Conservation (phyloP, 2,888 invertebrate species). For the Cryptus armator region DNA sequence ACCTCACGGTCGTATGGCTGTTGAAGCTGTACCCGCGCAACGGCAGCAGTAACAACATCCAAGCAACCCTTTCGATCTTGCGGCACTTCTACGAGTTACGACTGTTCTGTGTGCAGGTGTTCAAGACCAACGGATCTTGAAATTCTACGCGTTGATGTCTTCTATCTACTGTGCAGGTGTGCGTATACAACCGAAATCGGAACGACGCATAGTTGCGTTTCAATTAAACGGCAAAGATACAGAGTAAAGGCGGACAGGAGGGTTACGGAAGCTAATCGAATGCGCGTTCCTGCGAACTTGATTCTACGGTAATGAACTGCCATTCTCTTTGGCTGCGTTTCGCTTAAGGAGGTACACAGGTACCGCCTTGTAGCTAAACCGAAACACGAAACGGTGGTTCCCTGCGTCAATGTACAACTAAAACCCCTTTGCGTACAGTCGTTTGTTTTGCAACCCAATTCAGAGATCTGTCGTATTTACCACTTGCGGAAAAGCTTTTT, state of each 20-base stretch:
- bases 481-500: not conserved
- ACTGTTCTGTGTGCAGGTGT: not conserved
- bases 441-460: not conserved
- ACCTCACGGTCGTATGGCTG: conserved; percentile 33
- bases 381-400: not conserved
- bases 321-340: conserved; percentile 9
- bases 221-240: conserved; percentile 12
- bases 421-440: not conserved
- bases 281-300: conserved; percentile 2
- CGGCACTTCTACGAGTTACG: conserved; percentile 15
- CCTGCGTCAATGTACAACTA: not conserved
- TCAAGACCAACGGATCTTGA: not conserved
- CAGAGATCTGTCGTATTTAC: not conserved
- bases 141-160: not conserved
- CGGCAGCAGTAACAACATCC: conserved; percentile 3
- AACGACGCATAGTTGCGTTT: not conserved
- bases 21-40: conserved; percentile 51
- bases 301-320: conserved; percentile 3
- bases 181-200: not conserved
- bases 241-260: conserved; percentile 33
- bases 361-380: not conserved
- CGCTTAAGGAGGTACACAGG: not conserved
- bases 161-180: not conserved
- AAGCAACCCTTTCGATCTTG: conserved; percentile 39
- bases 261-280: conserved; percentile 35